These are phyloP conservation scores for Tiliacea aurago DNA, from an alignment of 2,888 invertebrate species.

Conservation along the genomic window DNA sequence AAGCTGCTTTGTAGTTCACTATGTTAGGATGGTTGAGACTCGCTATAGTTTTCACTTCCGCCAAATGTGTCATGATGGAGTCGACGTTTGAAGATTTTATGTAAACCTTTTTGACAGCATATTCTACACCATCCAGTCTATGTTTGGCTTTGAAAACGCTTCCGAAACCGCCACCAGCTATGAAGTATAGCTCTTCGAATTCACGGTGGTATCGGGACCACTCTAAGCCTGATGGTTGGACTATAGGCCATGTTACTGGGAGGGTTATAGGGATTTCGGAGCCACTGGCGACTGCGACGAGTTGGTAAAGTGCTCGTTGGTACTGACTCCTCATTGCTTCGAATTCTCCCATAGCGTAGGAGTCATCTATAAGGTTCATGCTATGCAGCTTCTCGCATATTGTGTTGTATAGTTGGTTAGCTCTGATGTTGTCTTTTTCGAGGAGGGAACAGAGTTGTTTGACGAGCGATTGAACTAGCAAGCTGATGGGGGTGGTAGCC, in stretches of 20 bases:
- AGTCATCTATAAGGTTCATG: constrained; percentile 93
- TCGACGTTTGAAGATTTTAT: constrained; percentile 92
- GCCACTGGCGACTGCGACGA: constrained; percentile 91
- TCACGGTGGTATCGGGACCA: constrained; percentile 93
- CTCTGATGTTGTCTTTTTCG: constrained; percentile 91
- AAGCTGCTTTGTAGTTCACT: constrained; percentile 95
- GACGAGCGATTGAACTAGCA: constrained; percentile 93
- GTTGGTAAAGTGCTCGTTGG: constrained; percentile 92
- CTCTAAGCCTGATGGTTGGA: constrained; percentile 87
- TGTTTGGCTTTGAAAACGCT: constrained; percentile 94
- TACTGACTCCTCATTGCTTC: constrained; percentile 93
- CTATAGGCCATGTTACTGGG: constrained; percentile 89
- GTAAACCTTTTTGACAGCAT: constrained; percentile 95
- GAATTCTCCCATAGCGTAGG: constrained; percentile 93
- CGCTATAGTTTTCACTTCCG: constrained; percentile 95
- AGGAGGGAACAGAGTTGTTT: constrained; percentile 92
- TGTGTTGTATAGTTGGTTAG: constrained; percentile 91
- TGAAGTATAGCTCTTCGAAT: constrained; percentile 93
- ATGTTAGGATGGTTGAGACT: constrained; percentile 95
- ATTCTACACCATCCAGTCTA: constrained; percentile 93
- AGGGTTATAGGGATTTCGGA: constrained; percentile 88
- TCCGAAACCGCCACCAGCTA: constrained; percentile 94
- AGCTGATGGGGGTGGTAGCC: constrained; percentile 91
- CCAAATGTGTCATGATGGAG: constrained; percentile 92
- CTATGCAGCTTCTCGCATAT: constrained; percentile 93